Base-by-base conservation (phyloP, 2,113 vertebrate genomes). In the Nannospalax galili region DNA sequence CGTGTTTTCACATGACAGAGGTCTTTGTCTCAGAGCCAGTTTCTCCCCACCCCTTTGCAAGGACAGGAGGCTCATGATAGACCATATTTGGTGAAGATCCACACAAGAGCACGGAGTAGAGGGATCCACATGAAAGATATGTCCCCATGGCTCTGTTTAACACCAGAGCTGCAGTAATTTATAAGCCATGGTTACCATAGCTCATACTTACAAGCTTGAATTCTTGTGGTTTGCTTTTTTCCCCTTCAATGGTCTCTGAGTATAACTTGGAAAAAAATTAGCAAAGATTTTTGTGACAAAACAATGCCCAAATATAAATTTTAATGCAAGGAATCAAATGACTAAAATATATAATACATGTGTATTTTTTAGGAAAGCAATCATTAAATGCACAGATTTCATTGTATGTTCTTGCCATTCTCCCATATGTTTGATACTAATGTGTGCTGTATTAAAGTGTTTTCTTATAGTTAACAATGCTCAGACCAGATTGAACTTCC, bases 11-110 rank as follows among this genome's bases (percentile, higher is more conserved):
- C 74, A 87, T 8, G 5, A 40, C 32, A 82, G 74, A 79, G 9
- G 70, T 90, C 28, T 35, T 95, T 88, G 64, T 92, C 87, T 93
- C 42, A 37, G 78, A 92, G 42, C 42, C 72, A 90, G 32, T 22
- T 77, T 78, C 87, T 20, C 77, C 77, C n/a, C 28, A 32, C 48
- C 30, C 60, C 20, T 73, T 37, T 74, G 56, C 26, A 81, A 72
- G 42, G 60, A 5, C 30, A 62, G n/a, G 17, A 80, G 37, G 72
- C 84, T 74, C 0, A 67, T 70, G 62, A 5, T 67, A 62, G 73
- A 67, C 84, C 72, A 20, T 95, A 92, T 84, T 93, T 78, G 45
- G 89, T 52, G 60, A 88, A 90, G 58, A 20, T 16, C 8, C 4
- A 84, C 37, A 52, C 40, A 22, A 45, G 45, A 37, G 81, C 56